Base-by-base conservation (phyloP, 2,113 vertebrate genomes). In the Clarias macrocephalus region DNA sequence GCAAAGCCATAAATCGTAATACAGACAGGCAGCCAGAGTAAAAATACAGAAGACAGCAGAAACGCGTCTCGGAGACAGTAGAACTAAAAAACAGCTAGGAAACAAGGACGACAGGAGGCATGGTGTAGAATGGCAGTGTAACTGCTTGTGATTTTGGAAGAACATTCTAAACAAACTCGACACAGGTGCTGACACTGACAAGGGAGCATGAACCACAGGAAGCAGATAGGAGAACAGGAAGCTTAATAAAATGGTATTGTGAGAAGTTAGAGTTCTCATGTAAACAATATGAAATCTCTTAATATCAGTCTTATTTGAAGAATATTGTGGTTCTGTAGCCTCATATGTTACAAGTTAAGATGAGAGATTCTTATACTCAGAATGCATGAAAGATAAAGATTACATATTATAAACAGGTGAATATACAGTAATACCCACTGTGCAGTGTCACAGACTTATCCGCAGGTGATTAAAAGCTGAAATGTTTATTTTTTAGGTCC, bases 11-110 rank as follows among this genome's bases (percentile, higher is more conserved):
- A 59, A 33, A 59, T 59, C 54, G 30, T 30, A 59, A 80, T 80
- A 23, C 79, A 80, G 79, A 18, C 28, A 60, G 56, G 33, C 28
- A 80, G 57, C 79, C 56, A 80, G 79, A 60, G 56, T 80, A 19
- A 37, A 80, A 59, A 80, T 37, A 16, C 77, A 59, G 54, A 59
- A 57, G 77, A 30, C 76, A 57, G 77, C 54, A 60, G 28, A 60
- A 80, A 80, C 28, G 60, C 10, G 37, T 80, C 18, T 37, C 23
- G 18, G 79, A 60, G 18, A 60, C 21, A 25, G 10, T 60, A 60
- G 9, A 80, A 60, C 28, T 60, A 60, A 9, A 80, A 80, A 80
- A 59, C 77, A 60, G 77, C 10, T 37, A 37, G 11, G 9, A 80
- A 80, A 80, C 28, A 80, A 60, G 57, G 9, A 60, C 28, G 57